Conservation (phyloP, 2,888 invertebrate genomes). For the Elmis aenea region DNA sequence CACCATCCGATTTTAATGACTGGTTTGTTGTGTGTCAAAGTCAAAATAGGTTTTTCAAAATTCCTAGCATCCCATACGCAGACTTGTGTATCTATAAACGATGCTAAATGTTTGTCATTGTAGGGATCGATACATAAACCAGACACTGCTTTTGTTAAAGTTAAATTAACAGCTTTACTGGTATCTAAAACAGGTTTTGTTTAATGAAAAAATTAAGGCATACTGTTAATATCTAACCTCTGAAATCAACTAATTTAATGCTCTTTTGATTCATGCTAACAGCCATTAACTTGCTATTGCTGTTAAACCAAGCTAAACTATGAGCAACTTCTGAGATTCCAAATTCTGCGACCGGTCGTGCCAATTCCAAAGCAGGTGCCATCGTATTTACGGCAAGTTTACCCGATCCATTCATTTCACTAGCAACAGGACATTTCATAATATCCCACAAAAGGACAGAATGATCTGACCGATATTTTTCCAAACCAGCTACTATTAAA, state of each 20-base stretch:
- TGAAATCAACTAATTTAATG: constrained; percentile 81
- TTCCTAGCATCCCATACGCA: constrained; percentile 85
- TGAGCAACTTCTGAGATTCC: constrained; percentile 80
- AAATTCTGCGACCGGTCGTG: constrained; percentile 66
- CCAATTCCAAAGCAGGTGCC: constrained; percentile 49
- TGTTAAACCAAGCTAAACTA: constrained; percentile 78
- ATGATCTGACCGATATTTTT: constrained; percentile 84
- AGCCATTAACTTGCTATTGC: constrained; percentile 68
- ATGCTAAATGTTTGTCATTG: constrained; percentile 74
- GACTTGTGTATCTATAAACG: constrained; percentile 75
- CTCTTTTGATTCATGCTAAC: constrained; percentile 89
- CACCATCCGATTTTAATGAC: constrained; percentile 81
- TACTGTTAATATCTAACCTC: constrained; percentile 57
- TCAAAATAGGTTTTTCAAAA: constrained; percentile 77
- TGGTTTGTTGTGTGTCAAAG: constrained; percentile 63
- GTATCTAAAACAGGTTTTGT: constrained; percentile 54
- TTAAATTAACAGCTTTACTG: constrained; percentile 61
- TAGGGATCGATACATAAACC: constrained; percentile 77
- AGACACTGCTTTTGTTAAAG: constrained; percentile 76
- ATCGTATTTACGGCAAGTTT: constrained; percentile 37
- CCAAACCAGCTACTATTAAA: constrained; percentile 80
- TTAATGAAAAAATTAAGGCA: not conserved
- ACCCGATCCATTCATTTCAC: constrained; percentile 30
- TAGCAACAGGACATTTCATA: constrained; percentile 45
- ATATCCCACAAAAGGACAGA: constrained; percentile 90